Evolutionary conservation across 2,113 vertebrate genomes (phyloP).

Genomic region (Gallinago media): DNA sequence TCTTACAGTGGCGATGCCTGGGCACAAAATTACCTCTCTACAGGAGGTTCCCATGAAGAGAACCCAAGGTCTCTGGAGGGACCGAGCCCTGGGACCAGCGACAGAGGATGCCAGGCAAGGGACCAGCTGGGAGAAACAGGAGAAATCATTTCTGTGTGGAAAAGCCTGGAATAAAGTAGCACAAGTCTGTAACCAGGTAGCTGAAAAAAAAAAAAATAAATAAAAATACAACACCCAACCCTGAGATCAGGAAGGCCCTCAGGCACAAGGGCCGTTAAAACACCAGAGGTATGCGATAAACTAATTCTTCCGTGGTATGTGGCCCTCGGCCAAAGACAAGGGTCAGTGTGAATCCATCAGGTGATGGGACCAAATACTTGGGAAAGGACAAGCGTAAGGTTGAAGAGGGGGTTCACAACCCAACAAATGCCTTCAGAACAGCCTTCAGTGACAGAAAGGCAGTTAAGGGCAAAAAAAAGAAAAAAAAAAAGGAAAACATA

Average conservation of each 20-base stretch:
- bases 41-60: not conserved
- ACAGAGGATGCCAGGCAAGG: too few species aligned
- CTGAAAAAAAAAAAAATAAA: not conserved
- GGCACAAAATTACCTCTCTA: not conserved
- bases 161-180: not conserved
- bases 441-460: not conserved
- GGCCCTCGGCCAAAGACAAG: not conserved
- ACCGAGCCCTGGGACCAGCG: not conserved
- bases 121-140: not conserved
- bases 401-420: not conserved
- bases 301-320: not conserved
- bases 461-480: not conserved
- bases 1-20: fast-evolving
- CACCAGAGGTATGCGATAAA: fast-evolving
- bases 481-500: not conserved
- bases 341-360: not conserved
- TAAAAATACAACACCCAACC: too few species aligned
- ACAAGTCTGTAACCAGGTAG: not conserved
- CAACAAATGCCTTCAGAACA: not conserved
- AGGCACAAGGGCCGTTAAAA: not conserved
- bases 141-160: not conserved
- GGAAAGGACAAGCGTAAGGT: not conserved
- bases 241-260: not conserved
- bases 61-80: not conserved
- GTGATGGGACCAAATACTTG: not conserved